These are phyloP conservation scores for Psittacula derbiana DNA, from an alignment of 2,797 vertebrate species.

Conservation along the genomic window DNA sequence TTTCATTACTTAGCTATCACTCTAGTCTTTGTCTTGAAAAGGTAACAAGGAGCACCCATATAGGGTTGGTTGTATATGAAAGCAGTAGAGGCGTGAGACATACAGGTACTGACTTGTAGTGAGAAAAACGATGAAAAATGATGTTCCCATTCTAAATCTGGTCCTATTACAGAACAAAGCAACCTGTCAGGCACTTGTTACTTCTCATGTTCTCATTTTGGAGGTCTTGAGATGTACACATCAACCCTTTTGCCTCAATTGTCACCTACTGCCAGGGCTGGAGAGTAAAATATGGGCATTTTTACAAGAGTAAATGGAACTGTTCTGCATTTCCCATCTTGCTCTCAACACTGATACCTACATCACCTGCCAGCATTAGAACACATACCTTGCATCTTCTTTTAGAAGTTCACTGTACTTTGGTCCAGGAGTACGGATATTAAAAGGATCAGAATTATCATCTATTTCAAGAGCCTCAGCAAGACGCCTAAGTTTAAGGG, in stretches of 20 bases:
- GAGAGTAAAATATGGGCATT: background rate
- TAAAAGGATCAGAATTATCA: constrained; percentile 90
- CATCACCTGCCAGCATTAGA: background rate
- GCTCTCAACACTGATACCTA: background rate
- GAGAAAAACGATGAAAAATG: background rate
- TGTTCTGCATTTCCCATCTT: background rate
- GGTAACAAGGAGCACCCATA: background rate
- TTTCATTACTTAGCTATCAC: background rate
- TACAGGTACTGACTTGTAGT: background rate
- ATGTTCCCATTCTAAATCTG: background rate
- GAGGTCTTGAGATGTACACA: background rate
- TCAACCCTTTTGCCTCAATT: background rate
- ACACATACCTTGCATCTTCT: constrained; percentile 90
- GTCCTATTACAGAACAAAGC: background rate
- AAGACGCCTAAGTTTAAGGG: constrained; percentile 76
- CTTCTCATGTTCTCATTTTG: background rate
- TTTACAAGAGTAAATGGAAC: background rate
- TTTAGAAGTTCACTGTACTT: constrained; percentile 93
- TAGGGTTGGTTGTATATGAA: background rate
- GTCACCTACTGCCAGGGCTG: background rate
- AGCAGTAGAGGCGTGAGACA: background rate
- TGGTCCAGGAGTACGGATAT: constrained; percentile 81
- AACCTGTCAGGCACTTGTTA: background rate
- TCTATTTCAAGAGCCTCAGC: constrained; percentile 95
- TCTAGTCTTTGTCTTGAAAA: background rate